These are phyloP conservation scores for Chromis chromis DNA, from an alignment of 2,797 vertebrate species.

Conservation along the genomic window DNA sequence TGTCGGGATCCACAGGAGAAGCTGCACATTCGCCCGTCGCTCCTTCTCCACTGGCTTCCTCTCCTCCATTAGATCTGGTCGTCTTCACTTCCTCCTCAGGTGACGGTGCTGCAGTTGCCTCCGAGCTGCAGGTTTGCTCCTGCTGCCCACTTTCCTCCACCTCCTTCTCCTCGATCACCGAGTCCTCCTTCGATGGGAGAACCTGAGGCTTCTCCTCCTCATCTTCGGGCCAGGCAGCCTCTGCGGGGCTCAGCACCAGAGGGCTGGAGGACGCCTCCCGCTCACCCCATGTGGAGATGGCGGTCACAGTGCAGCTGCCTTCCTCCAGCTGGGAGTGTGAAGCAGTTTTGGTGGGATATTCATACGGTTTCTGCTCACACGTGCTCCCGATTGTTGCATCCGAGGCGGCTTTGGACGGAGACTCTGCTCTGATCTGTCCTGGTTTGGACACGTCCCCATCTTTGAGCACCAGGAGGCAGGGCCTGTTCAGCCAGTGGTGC, in stretches of 20 bases:
- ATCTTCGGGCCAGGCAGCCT: constrained; percentile 76
- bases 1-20: constrained; percentile 83
- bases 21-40: constrained; percentile 45
- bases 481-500: constrained; percentile 90
- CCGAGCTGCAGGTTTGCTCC: constrained; percentile 85
- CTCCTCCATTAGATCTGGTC: constrained; percentile 22
- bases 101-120: constrained; percentile 74
- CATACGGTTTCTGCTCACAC: constrained; percentile 59
- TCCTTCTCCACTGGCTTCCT: constrained; percentile 78
- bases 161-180: constrained; percentile 97
- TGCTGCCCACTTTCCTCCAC: constrained; percentile 93
- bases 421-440: constrained; percentile 65
- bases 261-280: constrained; percentile 69
- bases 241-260: constrained; percentile 75
- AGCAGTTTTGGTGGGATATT: constrained; percentile 41
- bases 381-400: constrained; percentile 63
- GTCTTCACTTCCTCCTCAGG: constrained; percentile 66
- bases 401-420: constrained; percentile 62
- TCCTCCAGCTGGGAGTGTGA: constrained; percentile 73
- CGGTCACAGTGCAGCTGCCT: constrained; percentile 81
- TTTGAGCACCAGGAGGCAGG: constrained; percentile 82
- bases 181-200: constrained; percentile 95
- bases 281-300: constrained; percentile 82
- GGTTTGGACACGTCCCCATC: constrained; percentile 75
- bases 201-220: constrained; percentile 81